These are phyloP conservation scores for Sciurus niger DNA, from an alignment of 2,113 vertebrate genomes.

Conservation along the genomic window DNA sequence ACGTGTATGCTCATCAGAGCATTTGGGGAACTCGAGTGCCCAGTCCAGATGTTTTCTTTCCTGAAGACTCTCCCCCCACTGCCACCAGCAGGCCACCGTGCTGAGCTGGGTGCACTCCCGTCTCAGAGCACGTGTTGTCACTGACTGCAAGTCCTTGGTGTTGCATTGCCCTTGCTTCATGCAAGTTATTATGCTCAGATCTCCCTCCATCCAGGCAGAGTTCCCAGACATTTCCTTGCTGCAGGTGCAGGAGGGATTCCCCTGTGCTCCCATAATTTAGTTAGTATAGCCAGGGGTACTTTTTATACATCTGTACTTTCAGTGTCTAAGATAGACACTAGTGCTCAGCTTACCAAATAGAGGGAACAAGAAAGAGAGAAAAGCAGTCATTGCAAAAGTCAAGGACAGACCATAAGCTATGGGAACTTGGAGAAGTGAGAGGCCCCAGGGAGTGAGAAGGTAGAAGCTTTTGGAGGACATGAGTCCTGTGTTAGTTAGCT, in stretches of 20 bases:
- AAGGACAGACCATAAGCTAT: not conserved
- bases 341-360: not conserved
- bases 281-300: rapidly evolving
- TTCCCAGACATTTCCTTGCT: not conserved
- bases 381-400: not conserved
- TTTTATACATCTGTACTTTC: not conserved
- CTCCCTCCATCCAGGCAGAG: not conserved
- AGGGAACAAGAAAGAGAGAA: rapidly evolving
- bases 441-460: rapidly evolving
- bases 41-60: not conserved
- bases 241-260: rapidly evolving
- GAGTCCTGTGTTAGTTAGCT: not conserved
- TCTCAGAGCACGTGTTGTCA: not conserved
- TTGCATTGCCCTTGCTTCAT: not conserved
- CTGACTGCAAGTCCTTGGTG: not conserved
- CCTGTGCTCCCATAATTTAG: not conserved
- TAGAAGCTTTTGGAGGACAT: no score
- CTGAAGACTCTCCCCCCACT: not conserved
- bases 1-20: rapidly evolving
- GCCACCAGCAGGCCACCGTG: no score
- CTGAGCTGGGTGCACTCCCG: not conserved
- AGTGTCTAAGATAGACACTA: not conserved
- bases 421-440: not conserved
- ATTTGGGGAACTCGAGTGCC: not conserved
- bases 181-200: no score